Conservation (phyloP, 2,888 invertebrate species). For the Seira musarum region DNA sequence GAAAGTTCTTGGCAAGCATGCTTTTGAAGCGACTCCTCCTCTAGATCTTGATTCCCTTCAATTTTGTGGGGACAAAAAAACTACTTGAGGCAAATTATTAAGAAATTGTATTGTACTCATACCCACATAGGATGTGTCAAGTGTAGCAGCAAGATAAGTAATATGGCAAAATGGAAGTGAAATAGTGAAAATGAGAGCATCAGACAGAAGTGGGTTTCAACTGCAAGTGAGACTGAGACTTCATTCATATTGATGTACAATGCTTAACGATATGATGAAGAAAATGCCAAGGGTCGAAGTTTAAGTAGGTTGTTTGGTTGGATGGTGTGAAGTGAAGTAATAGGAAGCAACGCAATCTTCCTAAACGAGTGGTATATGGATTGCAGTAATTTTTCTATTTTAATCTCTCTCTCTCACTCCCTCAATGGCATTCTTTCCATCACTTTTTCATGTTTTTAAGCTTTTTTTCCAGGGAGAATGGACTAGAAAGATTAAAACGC, state of each 20-base stretch:
- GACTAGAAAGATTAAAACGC: constrained; percentile 36
- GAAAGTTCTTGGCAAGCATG: no score
- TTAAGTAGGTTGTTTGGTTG: constrained; percentile 35
- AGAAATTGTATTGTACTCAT: constrained; percentile 10
- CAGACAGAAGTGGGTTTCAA: no score
- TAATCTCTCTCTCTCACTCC: constrained; percentile 9
- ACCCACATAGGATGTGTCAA: constrained; percentile 22
- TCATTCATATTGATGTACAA: constrained; percentile 1
- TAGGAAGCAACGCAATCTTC: background rate
- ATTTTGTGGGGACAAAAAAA: no score
- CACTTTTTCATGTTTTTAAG: constrained; percentile 20
- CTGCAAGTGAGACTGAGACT: constrained; percentile 26
- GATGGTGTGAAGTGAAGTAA: no score
- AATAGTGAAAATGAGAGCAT: background rate
- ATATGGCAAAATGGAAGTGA: constrained; percentile 32
- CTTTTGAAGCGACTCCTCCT: no score
- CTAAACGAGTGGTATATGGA: no score
- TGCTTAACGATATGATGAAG: constrained; percentile 24
- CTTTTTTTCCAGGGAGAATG: constrained; percentile 3
- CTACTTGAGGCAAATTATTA: background rate
- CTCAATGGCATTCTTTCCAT: constrained; percentile 35
- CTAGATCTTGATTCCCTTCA: no score
- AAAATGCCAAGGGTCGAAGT: constrained; percentile 51
- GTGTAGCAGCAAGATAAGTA: no score
- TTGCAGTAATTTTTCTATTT: constrained; percentile 5